These are phyloP conservation scores for Microchirus variegatus DNA, from an alignment of 2,797 vertebrate genomes.

Conservation along the genomic window DNA sequence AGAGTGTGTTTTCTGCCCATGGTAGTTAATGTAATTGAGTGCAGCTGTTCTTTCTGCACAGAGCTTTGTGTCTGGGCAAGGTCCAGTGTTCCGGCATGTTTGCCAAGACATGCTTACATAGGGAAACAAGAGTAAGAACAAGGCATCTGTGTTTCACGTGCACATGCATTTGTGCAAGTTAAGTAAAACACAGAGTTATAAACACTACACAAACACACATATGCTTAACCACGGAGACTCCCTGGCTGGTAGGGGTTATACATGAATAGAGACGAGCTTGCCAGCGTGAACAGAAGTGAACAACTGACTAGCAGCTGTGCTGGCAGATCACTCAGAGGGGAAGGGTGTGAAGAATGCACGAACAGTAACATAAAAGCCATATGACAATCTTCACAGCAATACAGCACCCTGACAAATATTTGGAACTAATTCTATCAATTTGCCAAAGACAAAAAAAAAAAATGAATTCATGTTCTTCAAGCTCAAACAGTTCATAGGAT, in stretches of 20 bases:
- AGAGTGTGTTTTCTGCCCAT: slow-evolving; percentile 60
- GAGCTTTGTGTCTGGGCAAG: slow-evolving; percentile 70
- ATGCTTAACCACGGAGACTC: slow-evolving; percentile 40
- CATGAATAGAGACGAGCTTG: slow-evolving; percentile 65
- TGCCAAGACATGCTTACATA: slow-evolving; percentile 67
- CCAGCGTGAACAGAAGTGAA: slow-evolving; percentile 62
- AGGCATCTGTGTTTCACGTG: slow-evolving; percentile 62
- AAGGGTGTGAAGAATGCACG: slow-evolving; percentile 25
- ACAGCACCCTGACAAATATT: slow-evolving; percentile 36
- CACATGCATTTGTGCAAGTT: slow-evolving; percentile 8
- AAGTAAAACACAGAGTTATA: slow-evolving; percentile 43
- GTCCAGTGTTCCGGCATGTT: slow-evolving; percentile 60
- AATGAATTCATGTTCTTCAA: slow-evolving; percentile 32
- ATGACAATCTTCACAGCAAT: slow-evolving; percentile 8
- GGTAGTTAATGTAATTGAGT: slow-evolving; percentile 78
- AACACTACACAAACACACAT: slow-evolving; percentile 44
- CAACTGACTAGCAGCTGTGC: slow-evolving; percentile 76
- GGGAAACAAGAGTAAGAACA: slow-evolving; percentile 64
- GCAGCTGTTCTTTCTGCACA: slow-evolving; percentile 74
- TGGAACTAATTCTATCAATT: slow-evolving; percentile 44
- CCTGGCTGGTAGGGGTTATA: slow-evolving; percentile 48
- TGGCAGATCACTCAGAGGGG: slow-evolving; percentile 37
- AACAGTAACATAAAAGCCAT: slow-evolving; percentile 42
- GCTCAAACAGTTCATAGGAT: slow-evolving; percentile 26
- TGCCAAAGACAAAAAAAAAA: not conserved